phyloP scores from a whole-genome alignment of 2,888 invertebrate species.

The Hipparchia sbordonii region DNA sequence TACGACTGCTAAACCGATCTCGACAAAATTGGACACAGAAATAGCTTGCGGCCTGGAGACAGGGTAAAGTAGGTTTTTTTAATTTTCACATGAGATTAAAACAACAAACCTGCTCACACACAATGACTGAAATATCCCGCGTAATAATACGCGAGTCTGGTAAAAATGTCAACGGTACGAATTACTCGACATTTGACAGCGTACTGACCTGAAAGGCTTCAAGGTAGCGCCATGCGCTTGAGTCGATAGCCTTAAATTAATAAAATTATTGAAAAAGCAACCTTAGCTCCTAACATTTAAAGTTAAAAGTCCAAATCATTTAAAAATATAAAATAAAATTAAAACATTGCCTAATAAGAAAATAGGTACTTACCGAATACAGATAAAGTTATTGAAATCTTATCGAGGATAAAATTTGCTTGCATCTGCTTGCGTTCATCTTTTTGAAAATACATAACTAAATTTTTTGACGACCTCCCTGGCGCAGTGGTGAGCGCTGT shows the following conservation, averaged over 20 bases:
- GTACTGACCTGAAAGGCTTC: slow-evolving; percentile 41
- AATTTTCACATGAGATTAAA: background rate
- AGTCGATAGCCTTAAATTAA: slow-evolving; percentile 33
- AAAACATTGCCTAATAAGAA: slow-evolving; percentile 7
- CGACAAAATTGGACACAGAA: background rate
- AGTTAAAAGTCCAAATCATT: background rate
- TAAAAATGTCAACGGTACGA: slow-evolving; percentile 33
- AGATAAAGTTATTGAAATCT: slow-evolving; percentile 14
- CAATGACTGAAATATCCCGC: slow-evolving; percentile 6
- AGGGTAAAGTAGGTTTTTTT: background rate
- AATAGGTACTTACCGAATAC: background rate
- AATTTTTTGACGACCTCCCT: background rate
- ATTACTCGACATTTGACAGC: slow-evolving; percentile 38
- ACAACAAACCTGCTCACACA: slow-evolving; percentile 10
- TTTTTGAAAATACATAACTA: too few relatives aligned
- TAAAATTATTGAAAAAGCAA: background rate
- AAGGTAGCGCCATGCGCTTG: slow-evolving; percentile 36
- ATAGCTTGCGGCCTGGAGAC: background rate
- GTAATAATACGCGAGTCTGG: slow-evolving; percentile 22
- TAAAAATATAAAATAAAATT: background rate
- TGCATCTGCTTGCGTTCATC: too few relatives aligned
- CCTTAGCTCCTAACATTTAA: background rate
- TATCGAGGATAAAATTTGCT: slow-evolving; percentile 3
- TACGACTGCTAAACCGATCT: background rate
- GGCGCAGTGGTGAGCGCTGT: too few relatives aligned